Conservation (phyloP, 1,140 invertebrate species). For the Bemisia tabaci region DNA sequence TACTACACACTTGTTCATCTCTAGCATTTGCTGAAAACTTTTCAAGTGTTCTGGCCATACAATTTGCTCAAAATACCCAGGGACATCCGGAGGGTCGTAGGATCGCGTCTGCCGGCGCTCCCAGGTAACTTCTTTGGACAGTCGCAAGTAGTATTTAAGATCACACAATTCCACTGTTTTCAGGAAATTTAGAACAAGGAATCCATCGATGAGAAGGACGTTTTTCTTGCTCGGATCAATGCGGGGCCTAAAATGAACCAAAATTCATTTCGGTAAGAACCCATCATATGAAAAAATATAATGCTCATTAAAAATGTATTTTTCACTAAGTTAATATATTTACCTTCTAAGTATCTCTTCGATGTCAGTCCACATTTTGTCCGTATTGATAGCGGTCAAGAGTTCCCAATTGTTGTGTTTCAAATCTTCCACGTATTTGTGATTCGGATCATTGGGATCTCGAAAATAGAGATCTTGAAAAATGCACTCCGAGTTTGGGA, state of each 20-base stretch:
- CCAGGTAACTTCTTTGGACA: conserved; percentile 48
- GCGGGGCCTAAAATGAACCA: conserved; percentile 11
- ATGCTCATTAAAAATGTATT: too few relatives aligned
- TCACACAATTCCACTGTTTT: conserved; percentile 47
- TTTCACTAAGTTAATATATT: too few relatives aligned
- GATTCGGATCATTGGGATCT: conserved; percentile 46
- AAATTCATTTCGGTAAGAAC: too few relatives aligned
- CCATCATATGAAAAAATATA: too few relatives aligned
- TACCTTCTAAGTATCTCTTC: conserved; percentile 23
- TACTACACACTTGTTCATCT: not conserved
- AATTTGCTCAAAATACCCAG: conserved; percentile 54
- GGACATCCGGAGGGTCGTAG: conserved; percentile 63
- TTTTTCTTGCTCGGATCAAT: conserved; percentile 26
- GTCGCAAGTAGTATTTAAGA: conserved; percentile 53
- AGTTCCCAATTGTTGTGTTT: conserved; percentile 69
- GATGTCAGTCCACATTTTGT: conserved; percentile 47
- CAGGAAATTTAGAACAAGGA: conserved; percentile 55
- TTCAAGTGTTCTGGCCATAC: conserved; percentile 18
- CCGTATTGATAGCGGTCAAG: conserved; percentile 56
- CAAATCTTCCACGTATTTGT: conserved; percentile 44
- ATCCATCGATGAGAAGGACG: conserved; percentile 59
- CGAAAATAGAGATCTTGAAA: conserved; percentile 68
- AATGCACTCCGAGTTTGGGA: conserved; percentile 41
- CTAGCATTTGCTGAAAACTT: not conserved
- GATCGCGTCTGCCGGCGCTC: conserved; percentile 34